Conservation (phyloP, 2,888 invertebrate genomes). For the Drosophila mercatorum region DNA sequence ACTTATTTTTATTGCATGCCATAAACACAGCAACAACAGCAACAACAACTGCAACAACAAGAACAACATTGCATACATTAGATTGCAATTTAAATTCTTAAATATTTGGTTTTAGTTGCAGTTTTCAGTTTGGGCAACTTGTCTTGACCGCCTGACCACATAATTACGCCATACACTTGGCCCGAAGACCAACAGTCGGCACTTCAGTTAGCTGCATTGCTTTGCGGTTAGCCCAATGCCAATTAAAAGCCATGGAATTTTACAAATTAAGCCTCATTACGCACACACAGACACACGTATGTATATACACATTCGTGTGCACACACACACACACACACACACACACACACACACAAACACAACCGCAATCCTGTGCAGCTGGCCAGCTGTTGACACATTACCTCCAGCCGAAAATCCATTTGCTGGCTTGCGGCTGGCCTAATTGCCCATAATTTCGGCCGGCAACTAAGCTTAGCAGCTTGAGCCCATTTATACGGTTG, state of each 20-base stretch:
- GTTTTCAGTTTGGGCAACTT: constrained; percentile 24
- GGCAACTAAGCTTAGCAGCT: constrained; percentile 27
- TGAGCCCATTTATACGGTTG: constrained; percentile 6
- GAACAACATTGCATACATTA: neutral
- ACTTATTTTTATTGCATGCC: constrained; percentile 67
- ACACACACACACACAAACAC: constrained; percentile 24
- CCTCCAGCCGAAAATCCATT: constrained; percentile 64
- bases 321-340: constrained; percentile 12
- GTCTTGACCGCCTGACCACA: constrained; percentile 65
- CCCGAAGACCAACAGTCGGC: constrained; percentile 22
- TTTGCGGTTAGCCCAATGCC: constrained; percentile 69
- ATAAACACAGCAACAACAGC: constrained; percentile 47
- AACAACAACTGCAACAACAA: constrained; percentile 23
- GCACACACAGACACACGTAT: constrained; percentile 22
- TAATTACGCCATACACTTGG: constrained; percentile 72
- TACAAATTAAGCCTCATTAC: constrained; percentile 78
- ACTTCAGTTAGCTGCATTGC: constrained; percentile 43
- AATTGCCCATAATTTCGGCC: constrained; percentile 70
- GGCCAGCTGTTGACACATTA: constrained; percentile 70
- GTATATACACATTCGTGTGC: neutral
- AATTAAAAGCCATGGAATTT: constrained; percentile 75
- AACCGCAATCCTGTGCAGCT: constrained; percentile 67
- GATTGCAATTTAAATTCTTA: constrained; percentile 34
- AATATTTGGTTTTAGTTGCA: constrained; percentile 14
- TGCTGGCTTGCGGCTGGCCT: constrained; percentile 67